Base-by-base conservation (phyloP, 2,888 invertebrate genomes). In the Epistrophella euchroma region DNA sequence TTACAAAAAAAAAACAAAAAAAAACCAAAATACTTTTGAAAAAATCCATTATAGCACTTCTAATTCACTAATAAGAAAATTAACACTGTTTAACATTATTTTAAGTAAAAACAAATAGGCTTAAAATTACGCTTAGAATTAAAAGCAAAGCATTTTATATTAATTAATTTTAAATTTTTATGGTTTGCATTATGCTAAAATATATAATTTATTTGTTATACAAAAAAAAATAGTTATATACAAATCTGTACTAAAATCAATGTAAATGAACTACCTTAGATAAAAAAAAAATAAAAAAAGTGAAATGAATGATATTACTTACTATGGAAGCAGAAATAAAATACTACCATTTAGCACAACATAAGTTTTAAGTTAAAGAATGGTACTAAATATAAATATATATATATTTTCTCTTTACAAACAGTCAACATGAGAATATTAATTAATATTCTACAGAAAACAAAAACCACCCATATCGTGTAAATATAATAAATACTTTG, bases 391-490 rank as follows among this genome's bases (percentile, higher is more conserved):
- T 52, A 64, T 6, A 64, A n/a, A 28, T 17, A 64, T 4, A 40
- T 43, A 62, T 68, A 68, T 70, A 78, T 62, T 72, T 76, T 81
- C 84, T 77, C 80, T 76, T 71, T 62, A 72, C 58, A 68, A 72
- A 68, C 45, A 35, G 25, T 62, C 62, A 62, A 68, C 28, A 28
- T 79, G 72, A 58, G 75, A 68, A 66, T 32, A 58, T 19, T 66
- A 66, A 66, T 45, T 45, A 66, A 32, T 35, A 19, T 40, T 60
- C 60, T 40, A 4, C 19, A 56, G 45, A 32, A 50, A 68, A 68
- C 25, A 28, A 66, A 73, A 37, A 13, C 55, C 72, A 85, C 80
- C 70, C 85, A 85, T 85, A 85, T 85, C 85, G 85, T 85, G 85
- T 85, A 85, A 73, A 66, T 25, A 66, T 25, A 37, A 25, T 35